Percentiles rank a stretch among this genome's conserved stretches.
These are phyloP conservation scores for Cirrhinus mrigala DNA, from an alignment of 2,797 vertebrate species.

Conservation along the genomic window DNA sequence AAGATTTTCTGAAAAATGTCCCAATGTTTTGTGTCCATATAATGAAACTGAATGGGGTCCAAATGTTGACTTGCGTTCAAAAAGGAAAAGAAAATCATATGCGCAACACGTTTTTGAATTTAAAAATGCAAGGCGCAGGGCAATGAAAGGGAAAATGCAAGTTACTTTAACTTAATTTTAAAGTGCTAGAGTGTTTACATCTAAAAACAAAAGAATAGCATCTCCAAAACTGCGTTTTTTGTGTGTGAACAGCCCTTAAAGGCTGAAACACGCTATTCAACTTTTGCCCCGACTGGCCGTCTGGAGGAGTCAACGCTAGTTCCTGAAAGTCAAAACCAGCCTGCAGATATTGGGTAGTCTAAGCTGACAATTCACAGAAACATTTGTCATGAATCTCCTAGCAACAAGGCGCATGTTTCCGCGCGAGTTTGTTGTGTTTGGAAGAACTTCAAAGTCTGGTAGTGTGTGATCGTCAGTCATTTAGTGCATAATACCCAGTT, in stretches of 20 bases:
- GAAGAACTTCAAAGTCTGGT: not conserved
- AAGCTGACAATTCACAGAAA: not conserved
- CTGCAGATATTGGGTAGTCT: not conserved
- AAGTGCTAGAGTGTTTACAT: not conserved
- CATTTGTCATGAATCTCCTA: not conserved
- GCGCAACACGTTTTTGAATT: not conserved
- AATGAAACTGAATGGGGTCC: not conserved
- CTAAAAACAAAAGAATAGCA: not conserved
- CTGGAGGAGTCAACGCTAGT: not conserved
- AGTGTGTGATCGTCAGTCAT: not conserved
- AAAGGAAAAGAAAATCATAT: not conserved
- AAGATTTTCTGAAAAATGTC: not conserved
- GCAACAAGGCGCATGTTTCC: not conserved
- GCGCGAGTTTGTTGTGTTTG: not conserved
- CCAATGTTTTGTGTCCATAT: not conserved
- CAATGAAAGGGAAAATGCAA: not conserved
- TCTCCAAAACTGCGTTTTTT: not conserved
- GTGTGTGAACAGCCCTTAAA: not conserved
- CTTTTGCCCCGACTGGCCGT: not conserved
- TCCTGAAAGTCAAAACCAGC: not conserved
- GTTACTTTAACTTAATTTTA: not conserved
- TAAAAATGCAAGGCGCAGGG: not conserved
- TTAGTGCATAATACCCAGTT: not conserved
- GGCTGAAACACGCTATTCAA: not conserved
- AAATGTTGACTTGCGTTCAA: not conserved